A percentile compares a stretch with the other conserved stretches of the same genome.
These are phyloP conservation scores for Strix aluco DNA, from an alignment of 2,113 vertebrate species.

Conservation along the genomic window DNA sequence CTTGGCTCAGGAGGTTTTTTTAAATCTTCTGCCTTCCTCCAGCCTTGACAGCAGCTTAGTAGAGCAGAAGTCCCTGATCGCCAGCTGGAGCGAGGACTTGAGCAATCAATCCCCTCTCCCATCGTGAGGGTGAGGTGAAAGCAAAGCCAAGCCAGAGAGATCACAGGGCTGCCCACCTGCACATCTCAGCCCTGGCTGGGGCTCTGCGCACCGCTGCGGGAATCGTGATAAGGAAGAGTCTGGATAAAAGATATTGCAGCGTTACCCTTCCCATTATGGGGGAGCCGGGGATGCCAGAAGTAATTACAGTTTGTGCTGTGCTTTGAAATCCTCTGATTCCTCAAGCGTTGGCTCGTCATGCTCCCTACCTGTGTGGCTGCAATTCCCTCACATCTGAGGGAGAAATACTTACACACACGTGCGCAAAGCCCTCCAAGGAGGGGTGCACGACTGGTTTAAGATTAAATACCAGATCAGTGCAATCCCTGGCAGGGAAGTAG, in stretches of 20 bases:
- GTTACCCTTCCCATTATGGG: not conserved
- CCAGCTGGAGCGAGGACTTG: not conserved
- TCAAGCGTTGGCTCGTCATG: accelerated
- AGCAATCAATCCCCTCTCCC: not conserved
- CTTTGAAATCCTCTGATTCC: not conserved
- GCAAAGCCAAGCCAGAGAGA: not conserved
- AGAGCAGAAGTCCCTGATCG: not conserved
- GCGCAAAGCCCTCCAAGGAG: not conserved
- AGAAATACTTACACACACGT: not conserved
- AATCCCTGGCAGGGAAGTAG: not conserved
- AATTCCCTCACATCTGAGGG: not conserved
- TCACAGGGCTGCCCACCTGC: not conserved
- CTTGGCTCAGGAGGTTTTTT: not conserved
- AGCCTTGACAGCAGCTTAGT: not conserved
- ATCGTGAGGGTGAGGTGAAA: not conserved
- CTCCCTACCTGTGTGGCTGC: not conserved
- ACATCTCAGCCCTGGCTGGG: not conserved
- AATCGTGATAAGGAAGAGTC: not conserved
- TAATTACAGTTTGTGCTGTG: not conserved
- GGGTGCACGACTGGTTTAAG: not conserved
- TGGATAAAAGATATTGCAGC: not conserved
- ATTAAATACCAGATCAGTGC: not conserved
- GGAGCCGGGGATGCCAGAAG: not conserved
- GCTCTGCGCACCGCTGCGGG: accelerated
- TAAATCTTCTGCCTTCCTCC: not conserved